Base-by-base conservation (phyloP, 2,113 vertebrate genomes). In the Peromyscus polionotus region DNA sequence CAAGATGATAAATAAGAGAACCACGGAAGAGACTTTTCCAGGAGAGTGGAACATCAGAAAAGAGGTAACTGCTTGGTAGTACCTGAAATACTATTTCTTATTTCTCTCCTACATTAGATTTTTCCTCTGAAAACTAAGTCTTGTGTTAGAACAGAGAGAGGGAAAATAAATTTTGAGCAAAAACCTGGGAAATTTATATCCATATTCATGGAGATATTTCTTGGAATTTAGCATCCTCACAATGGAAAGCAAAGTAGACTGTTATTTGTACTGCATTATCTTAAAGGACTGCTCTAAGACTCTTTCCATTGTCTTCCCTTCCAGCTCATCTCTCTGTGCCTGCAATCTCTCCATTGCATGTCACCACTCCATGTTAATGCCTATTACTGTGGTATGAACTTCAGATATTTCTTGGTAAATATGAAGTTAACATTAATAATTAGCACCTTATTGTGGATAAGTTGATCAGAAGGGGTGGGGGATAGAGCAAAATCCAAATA, bases 361-460 rank as follows among this genome's bases (percentile, higher is more conserved):
- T 89, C 65, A 87, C 70, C 2, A 90, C 26, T 90, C 95, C 59
- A 33, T 48, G 31, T 88, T 92, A 96, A 85, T 28, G 39, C 13
- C n/a, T 90, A 88, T 26, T 68, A 12, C 2, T 76, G 80, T 80
- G 14, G 14, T 72, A 57, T 95, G 39, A 63, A 89, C 94, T 94
- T 94, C 61, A 93, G 28, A 63, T 86, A 76, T 65, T 10, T 39
- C 20, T 65, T 1, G 16, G 13, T 17, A 91, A 91, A 85, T 91
- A 81, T 45, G 94, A 91, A 86, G 1, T 39, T 91, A 89, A 90
- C 9, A 75, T 93, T 93, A 76, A 26, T 90, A 75, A 81, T 84
- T 94, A 97, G 59, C 67, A 94, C 24, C 86, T 91, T 89, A 88
- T 33, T 73, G 12, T 93, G 54, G 96, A 51, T 95, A 42, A 67